These are phyloP conservation scores for Melolontha melolontha DNA, from an alignment of 2,888 invertebrate genomes.

Conservation along the genomic window DNA sequence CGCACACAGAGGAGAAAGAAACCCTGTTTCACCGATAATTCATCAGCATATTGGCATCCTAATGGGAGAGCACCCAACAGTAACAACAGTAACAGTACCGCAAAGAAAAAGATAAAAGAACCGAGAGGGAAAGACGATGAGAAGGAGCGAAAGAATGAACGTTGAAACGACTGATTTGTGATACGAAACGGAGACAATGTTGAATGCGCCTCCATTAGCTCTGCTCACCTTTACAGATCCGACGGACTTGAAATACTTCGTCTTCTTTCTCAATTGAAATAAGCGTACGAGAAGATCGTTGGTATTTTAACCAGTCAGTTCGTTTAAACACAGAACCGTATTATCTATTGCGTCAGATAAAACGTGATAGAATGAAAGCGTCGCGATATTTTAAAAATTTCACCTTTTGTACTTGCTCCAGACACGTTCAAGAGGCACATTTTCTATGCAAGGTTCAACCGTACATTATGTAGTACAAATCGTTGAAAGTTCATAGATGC, in stretches of 20 bases:
- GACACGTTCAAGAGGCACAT: too few relatives aligned
- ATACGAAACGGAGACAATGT: constrained; percentile 57
- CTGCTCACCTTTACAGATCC: constrained; percentile 52
- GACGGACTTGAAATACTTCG: constrained; percentile 39
- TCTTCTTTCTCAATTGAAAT: constrained; percentile 39
- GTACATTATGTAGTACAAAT: too few relatives aligned
- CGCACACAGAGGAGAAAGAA: constrained; percentile 20
- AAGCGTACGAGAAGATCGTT: constrained; percentile 34
- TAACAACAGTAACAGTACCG: constrained; percentile 1
- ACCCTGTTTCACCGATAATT: constrained; percentile 54
- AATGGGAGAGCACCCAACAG: constrained; percentile 51
- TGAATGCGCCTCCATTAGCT: constrained; percentile 58
- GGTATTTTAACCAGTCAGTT: constrained; percentile 38
- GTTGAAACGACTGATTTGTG: constrained; percentile 57
- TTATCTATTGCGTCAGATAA: constrained; percentile 10
- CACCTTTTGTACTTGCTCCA: neutral
- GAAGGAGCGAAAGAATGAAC: constrained; percentile 14
- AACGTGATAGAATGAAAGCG: neutral
- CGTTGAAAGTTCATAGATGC: too few relatives aligned
- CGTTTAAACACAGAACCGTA: constrained; percentile 24
- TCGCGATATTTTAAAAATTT: neutral
- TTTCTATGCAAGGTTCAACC: too few relatives aligned
- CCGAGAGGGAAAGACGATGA: neutral
- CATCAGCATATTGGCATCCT: constrained; percentile 61
- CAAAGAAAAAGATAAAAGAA: constrained; percentile 3